Base-by-base conservation (phyloP, 2,888 invertebrate species). In the Horisme vitalbata region DNA sequence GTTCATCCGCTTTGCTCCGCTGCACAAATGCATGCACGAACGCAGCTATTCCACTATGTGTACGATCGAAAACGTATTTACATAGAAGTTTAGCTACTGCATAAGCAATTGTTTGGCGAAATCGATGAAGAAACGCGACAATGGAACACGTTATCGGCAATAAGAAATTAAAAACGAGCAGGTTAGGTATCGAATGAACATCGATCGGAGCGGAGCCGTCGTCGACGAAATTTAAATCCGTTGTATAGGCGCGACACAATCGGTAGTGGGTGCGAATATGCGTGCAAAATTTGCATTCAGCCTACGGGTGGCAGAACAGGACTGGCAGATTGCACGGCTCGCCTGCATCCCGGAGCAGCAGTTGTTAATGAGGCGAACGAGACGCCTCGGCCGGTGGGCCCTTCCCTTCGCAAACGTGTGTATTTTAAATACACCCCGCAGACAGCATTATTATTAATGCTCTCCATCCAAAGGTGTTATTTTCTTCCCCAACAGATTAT, bases 361-460 rank as follows among this genome's bases (percentile, higher is more conserved):
- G 76, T 83, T 84, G 79, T 71, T 83, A 83, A 82, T 82, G 75
- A 83, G 70, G 59, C 52, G 45, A 64, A 70, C 67, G 62, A 65
- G 66, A 69, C 61, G 55, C 53, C 57, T 61, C 62, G 33, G 62
- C 53, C 37, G 43, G 38, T 38, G 26, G 49, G 21, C 31, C 35
- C 30, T 55, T 43, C 49, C 52, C 48, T 26, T 14, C 3, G 11
- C 15, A 24, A 30, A 23, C 10, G 34, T 34, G 13, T 35, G 30
- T 43, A 38, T n/a, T n/a, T n/a, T 37, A 38, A 32, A 43, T 43
- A 30, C 27, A 43, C 9, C 30, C 30, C n/a, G 38, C 28, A 28
- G 20, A 34, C 35, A n/a, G n/a, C n/a, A n/a, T n/a, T n/a, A n/a
- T n/a, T n/a, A n/a, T n/a, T n/a, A n/a, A n/a, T n/a, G n/a, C n/a